Percentiles rank a stretch among this genome's conserved stretches.
These are phyloP conservation scores for Betta splendens DNA, from an alignment of 2,797 vertebrate species.

Conservation along the genomic window DNA sequence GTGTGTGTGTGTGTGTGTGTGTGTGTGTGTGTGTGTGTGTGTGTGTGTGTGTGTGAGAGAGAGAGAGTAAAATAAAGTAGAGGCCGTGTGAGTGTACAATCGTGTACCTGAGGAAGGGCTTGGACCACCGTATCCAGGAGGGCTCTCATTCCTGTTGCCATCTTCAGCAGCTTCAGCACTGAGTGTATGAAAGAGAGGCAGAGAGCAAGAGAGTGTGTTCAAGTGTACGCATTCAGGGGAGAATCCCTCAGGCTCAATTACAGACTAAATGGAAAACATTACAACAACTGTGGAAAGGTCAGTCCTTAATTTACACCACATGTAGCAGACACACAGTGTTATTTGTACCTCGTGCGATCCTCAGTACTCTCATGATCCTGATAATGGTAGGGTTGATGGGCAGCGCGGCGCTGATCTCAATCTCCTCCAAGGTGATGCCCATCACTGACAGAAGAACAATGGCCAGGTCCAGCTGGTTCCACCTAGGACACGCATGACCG, in stretches of 20 bases:
- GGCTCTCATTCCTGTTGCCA: slow-evolving; percentile 96
- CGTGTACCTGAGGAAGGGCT: slow-evolving; percentile 92
- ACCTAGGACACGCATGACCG: slow-evolving; percentile 74
- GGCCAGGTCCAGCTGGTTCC: slow-evolving; percentile 97
- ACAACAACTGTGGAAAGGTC: slow-evolving; percentile 62
- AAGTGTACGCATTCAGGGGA: slow-evolving; percentile 37
- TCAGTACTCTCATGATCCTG: slow-evolving; percentile 95
- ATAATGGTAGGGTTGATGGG: slow-evolving; percentile 99
- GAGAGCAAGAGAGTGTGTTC: slow-evolving; percentile 18
- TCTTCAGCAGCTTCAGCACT: slow-evolving; percentile 85
- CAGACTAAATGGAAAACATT: slow-evolving; percentile 57
- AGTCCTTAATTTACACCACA: slow-evolving; percentile 52
- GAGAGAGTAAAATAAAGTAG: not conserved
- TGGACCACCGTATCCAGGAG: slow-evolving; percentile 97
- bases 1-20: too few species aligned
- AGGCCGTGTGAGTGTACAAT: slow-evolving; percentile 6
- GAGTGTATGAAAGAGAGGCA: slow-evolving; percentile 9
- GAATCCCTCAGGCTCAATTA: slow-evolving; percentile 63
- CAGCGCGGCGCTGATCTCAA: slow-evolving; percentile 94
- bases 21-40: too few species aligned
- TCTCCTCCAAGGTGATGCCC: slow-evolving; percentile 96
- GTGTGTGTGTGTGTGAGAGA: not conserved
- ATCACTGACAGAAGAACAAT: slow-evolving; percentile 96
- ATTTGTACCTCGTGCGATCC: slow-evolving; percentile 89
- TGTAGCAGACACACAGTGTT: slow-evolving; percentile 13